Evolutionary conservation across 1,140 invertebrate species (phyloP), one percentile per base, ranked within the genome.

Genomic region (Pachypeltis micranthus): DNA sequence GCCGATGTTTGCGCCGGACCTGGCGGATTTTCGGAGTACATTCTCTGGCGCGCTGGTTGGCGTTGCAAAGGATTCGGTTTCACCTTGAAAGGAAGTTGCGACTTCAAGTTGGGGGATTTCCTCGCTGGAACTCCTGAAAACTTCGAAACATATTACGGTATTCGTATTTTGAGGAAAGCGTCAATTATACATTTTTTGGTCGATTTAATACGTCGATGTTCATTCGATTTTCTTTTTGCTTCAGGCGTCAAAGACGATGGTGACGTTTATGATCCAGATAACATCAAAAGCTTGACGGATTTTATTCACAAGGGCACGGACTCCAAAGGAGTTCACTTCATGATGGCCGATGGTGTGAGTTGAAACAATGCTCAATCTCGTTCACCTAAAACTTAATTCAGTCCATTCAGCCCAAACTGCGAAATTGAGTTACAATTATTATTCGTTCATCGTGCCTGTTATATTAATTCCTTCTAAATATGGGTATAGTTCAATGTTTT

Each of bases 1-100:
- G 94, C 94, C 56, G 96, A 99, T 78, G 87, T 98, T 19, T 99
- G 96, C 78, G 94, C 94, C 58, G 96, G 96, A 14, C 96, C 96
- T 23, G 96, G 96, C 56, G 96, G 96, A 0, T 99, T 99, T 75
- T 93, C 91, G 59, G 96, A 99, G 74, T 99, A 98, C 75, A 81
- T 97, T 59, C 73, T 98, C 0, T 96, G 87, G 81, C 78, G 87
- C 61, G 92, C 85, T 72, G 85, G 86, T 23, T 94, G 90, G 87
- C 75, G 79, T 66, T 84, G 86, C n/a, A 94, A 94, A 79, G 92
- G 85, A 19, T 96, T 98, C 77, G 96, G 96, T 12, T 91, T 99
- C 69, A 99, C 96, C 3, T 77, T 99, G 21, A 87, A 83, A 74
- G 85, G 83, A 2, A 76, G 82, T 24, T 88, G 93, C 76, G 95